phyloP scores from a whole-genome alignment of 2,888 invertebrate genomes.

The Eilema sororculum region DNA sequence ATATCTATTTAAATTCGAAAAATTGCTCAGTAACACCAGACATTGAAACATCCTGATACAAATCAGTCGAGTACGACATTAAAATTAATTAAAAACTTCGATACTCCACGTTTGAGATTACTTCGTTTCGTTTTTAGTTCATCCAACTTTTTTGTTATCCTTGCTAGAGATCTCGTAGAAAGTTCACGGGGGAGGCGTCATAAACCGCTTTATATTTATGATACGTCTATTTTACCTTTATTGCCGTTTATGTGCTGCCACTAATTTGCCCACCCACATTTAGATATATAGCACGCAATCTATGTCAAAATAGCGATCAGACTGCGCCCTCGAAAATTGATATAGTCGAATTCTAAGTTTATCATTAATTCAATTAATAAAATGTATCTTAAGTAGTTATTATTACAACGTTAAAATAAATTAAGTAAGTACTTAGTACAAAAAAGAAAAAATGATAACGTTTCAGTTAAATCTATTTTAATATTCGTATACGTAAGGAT shows the following conservation, averaged over 20 bases:
- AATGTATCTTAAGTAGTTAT: slow-evolving; percentile 16
- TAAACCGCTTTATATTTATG: slow-evolving; percentile 72
- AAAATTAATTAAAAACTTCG: slow-evolving; percentile 23
- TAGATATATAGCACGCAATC: slow-evolving; percentile 62
- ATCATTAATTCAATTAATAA: slow-evolving; percentile 15
- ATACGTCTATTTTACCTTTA: slow-evolving; percentile 71
- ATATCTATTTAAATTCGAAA: neutral
- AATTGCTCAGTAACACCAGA: neutral
- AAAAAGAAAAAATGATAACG: slow-evolving; percentile 11
- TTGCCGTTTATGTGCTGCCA: slow-evolving; percentile 63
- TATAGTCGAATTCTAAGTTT: slow-evolving; percentile 31
- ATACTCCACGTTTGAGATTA: slow-evolving; percentile 23
- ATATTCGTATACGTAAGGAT: neutral
- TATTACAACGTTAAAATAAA: slow-evolving; percentile 16
- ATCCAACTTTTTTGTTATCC: slow-evolving; percentile 65
- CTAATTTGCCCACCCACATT: slow-evolving; percentile 60
- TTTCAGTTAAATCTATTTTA: neutral
- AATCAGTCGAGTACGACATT: slow-evolving; percentile 12
- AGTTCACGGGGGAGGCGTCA: slow-evolving; percentile 60
- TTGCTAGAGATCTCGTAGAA: slow-evolving; percentile 57
- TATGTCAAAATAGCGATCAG: slow-evolving; percentile 58
- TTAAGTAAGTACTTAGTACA: too few species aligned
- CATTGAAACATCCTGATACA: neutral
- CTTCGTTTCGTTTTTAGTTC: slow-evolving; percentile 45
- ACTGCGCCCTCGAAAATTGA: slow-evolving; percentile 49